phyloP scores from a whole-genome alignment of 1,140 invertebrate species.

The Drosophila pruinosa region DNA sequence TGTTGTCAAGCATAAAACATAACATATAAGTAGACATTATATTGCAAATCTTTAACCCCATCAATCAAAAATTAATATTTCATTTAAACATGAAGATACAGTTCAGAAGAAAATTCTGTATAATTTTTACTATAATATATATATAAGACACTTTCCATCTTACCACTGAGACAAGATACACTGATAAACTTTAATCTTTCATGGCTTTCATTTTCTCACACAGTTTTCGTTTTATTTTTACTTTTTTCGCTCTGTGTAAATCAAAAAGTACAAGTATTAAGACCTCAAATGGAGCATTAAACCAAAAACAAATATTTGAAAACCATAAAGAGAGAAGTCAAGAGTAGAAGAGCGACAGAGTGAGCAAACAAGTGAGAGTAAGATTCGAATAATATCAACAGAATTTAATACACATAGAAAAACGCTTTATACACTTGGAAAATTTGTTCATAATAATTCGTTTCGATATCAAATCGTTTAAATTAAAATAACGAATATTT shows the following conservation, averaged over 20 bases:
- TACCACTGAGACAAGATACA: background rate
- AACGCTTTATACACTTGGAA: too few relatives aligned
- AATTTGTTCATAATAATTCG: too few relatives aligned
- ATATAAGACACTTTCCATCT: background rate
- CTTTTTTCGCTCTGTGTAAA: conserved; percentile 12
- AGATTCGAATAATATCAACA: background rate
- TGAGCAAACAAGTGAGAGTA: background rate
- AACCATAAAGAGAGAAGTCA: conserved; percentile 9
- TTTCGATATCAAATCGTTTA: background rate
- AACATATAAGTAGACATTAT: too few relatives aligned
- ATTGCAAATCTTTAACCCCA: too few relatives aligned
- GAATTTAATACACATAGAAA: background rate
- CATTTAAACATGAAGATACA: background rate
- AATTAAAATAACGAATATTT: background rate
- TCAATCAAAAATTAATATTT: too few relatives aligned
- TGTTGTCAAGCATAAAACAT: background rate
- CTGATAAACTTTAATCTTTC: conserved; percentile 20
- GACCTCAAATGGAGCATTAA: conserved; percentile 3
- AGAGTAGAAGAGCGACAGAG: background rate
- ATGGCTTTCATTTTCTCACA: conserved; percentile 10
- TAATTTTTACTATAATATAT: background rate
- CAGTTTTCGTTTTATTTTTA: background rate
- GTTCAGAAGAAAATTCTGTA: too few relatives aligned
- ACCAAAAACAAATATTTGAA: conserved; percentile 24
- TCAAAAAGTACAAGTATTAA: background rate